Base-by-base conservation (phyloP, 2,797 vertebrate genomes). In the Microcaecilia unicolor region DNA sequence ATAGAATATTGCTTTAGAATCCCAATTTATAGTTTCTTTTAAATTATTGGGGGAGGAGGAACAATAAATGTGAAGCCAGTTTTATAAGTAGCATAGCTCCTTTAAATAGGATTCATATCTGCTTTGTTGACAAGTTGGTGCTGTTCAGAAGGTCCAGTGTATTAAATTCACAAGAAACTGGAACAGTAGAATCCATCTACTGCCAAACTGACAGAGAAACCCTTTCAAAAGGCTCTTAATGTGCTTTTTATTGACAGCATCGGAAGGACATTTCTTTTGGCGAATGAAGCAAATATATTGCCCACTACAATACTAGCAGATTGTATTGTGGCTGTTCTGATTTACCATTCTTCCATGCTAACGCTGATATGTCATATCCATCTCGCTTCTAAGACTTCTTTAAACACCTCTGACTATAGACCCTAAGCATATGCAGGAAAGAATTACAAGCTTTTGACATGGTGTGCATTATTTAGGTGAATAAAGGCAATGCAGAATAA, bases 101-200 rank as follows among this genome's bases (percentile, higher is more conserved):
- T 77, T 87, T 89, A 87, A n/a, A 91, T 83, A 85, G 73, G 74
- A 87, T 85, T 86, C 58, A 41, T 69, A 69, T 73, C 78, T 71
- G 50, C 61, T 58, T 77, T 86, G 86, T 86, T 85, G 83, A 87
- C 78, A 84, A 76, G 62, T 34, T 59, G 55, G 54, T 51, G 34
- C 58, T 74, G 61, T 72, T 85, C 80, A 82, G 78, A 72, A 76
- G 70, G 80, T 76, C 57, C 58, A 59, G 44, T 74, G 70, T 72
- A 74, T 78, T 83, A 82, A 80, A 81, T 68, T 82, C 77, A 86
- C 76, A 77, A 65, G 76, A 81, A 84, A 79, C 64, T 64, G 61
- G 60, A 82, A 53, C 52, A 4, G 67, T 76, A 82, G 72, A 74
- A 83, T 81, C 41, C 67, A 69, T 72, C 72, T 68, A 48, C 51